Percentiles rank a stretch among this genome's conserved stretches.
Conservation (phyloP, 2,113 vertebrate species). For the Tragelaphus imberbis region DNA sequence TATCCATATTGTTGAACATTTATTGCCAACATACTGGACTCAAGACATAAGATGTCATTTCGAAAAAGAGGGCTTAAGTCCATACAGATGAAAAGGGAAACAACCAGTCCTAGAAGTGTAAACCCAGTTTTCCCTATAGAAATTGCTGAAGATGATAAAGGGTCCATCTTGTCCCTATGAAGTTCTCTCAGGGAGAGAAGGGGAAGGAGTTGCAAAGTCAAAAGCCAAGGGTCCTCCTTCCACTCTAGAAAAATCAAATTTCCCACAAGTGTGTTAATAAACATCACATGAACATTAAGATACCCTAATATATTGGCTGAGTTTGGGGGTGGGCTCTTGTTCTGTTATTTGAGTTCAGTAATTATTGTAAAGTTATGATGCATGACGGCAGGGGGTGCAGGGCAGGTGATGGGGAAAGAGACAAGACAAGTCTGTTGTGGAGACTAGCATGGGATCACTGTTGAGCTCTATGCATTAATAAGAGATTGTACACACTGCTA, state of each 20-base stretch:
- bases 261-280: background rate
- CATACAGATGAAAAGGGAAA: background rate
- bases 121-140: background rate
- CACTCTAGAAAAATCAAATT: background rate
- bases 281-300: background rate
- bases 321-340: background rate
- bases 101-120: background rate
- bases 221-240: background rate
- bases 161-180: background rate
- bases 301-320: background rate
- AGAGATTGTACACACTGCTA: background rate
- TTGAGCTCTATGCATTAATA: background rate
- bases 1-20: background rate
- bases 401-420: fast-evolving
- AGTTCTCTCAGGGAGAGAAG: background rate
- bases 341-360: background rate
- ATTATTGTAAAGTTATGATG: background rate
- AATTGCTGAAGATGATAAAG: background rate
- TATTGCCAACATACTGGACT: background rate
- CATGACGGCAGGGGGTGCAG: fast-evolving
- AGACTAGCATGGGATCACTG: background rate
- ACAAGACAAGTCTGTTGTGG: background rate
- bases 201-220: background rate
- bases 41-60: background rate
- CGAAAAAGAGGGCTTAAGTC: background rate